These are phyloP conservation scores for Leptinotarsa lineolata DNA, from an alignment of 1,140 invertebrate genomes.

Conservation along the genomic window DNA sequence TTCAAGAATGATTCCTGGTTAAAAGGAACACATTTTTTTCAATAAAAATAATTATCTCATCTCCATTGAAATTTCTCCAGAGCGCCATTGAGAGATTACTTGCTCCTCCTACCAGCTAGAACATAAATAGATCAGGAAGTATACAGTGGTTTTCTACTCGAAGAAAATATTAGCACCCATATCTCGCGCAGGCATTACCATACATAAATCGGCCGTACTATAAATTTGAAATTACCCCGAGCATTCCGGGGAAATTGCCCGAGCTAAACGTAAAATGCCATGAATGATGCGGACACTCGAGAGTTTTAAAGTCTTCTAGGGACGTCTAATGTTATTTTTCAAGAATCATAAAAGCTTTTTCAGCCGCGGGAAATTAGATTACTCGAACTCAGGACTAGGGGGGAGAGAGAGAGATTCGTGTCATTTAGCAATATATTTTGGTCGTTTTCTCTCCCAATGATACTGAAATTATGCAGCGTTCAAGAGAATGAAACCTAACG, in stretches of 20 bases:
- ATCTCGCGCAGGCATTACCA: slow-evolving; percentile 27
- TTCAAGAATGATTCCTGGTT: no score
- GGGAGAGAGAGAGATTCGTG: neutral
- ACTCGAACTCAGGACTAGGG: slow-evolving; percentile 15
- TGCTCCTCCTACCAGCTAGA: neutral
- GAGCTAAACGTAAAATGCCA: slow-evolving; percentile 37
- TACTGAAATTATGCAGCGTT: neutral
- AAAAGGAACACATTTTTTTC: no score
- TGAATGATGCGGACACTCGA: slow-evolving; percentile 43
- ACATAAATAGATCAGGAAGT: neutral
- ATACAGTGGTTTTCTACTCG: no score
- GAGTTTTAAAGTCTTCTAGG: slow-evolving; percentile 38
- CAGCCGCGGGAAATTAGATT: slow-evolving; percentile 38
- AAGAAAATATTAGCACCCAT: neutral
- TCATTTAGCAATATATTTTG: neutral
- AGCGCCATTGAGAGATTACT: no score
- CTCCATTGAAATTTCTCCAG: no score
- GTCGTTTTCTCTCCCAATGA: neutral
- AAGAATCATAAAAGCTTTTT: slow-evolving; percentile 39
- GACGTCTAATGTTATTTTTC: slow-evolving; percentile 34
- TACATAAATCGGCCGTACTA: slow-evolving; percentile 35
- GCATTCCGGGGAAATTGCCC: slow-evolving; percentile 35
- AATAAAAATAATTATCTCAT: no score
- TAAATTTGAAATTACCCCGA: slow-evolving; percentile 42
- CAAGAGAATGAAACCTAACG: neutral